Percentiles rank a stretch among this genome's conserved stretches.
phyloP scores from a whole-genome alignment of 2,797 vertebrate species.

The Echeneis naucrates region DNA sequence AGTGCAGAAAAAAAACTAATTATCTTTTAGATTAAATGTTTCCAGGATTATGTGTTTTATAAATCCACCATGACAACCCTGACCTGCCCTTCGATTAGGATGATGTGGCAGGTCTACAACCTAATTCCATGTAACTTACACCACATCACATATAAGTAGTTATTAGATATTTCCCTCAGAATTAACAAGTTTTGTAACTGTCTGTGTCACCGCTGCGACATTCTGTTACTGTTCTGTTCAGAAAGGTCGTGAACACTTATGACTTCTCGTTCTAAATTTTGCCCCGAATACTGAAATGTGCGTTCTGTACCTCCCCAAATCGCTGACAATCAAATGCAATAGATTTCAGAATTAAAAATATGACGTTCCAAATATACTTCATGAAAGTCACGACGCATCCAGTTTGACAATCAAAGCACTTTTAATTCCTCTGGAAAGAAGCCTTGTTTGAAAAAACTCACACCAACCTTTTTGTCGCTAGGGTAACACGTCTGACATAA shows the following conservation, averaged over 20 bases:
- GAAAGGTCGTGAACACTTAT: too few relatives aligned
- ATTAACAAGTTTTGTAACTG: neutral
- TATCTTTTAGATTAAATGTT: neutral
- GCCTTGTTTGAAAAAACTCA: constrained; percentile 3
- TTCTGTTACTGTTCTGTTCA: too few relatives aligned
- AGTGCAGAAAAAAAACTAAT: neutral
- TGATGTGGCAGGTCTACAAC: too few relatives aligned
- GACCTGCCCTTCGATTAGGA: too few relatives aligned
- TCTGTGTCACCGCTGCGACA: too few relatives aligned
- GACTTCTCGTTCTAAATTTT: neutral
- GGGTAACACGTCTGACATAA: constrained; percentile 5
- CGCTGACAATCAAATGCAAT: neutral
- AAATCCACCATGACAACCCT: too few relatives aligned
- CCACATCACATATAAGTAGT: too few relatives aligned
- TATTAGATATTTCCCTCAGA: too few relatives aligned
- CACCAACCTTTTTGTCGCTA: neutral
- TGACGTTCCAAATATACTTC: neutral
- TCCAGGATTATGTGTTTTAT: too few relatives aligned
- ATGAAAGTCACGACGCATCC: neutral
- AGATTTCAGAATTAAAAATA: neutral
- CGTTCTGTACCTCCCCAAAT: neutral
- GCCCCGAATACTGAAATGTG: neutral
- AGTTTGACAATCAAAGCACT: neutral
- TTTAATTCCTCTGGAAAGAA: neutral
- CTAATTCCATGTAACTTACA: too few relatives aligned